These are phyloP conservation scores for Ornithoptera priamus DNA, from an alignment of 2,888 invertebrate genomes.

Conservation along the genomic window DNA sequence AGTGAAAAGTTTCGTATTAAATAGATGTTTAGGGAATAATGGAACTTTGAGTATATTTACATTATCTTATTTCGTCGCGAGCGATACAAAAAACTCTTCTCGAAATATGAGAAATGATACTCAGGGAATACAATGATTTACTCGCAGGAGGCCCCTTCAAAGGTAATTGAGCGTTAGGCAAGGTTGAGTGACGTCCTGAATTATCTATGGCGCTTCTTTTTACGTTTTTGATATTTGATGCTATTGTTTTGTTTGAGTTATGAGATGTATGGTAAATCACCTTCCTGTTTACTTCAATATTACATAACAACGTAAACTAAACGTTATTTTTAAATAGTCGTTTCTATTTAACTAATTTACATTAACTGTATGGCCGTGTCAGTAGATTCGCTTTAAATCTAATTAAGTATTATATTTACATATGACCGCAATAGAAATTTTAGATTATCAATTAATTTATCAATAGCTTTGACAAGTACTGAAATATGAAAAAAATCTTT, in stretches of 20 bases:
- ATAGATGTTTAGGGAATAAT: neutral
- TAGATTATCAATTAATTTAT: no score
- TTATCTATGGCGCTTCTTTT: constrained; percentile 23
- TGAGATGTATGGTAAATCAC: neutral
- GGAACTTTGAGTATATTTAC: constrained; percentile 14
- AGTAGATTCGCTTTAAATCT: no score
- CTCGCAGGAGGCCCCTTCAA: constrained; percentile 20
- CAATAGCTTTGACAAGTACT: no score
- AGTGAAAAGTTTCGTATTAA: neutral
- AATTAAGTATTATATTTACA: no score
- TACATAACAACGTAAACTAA: no score
- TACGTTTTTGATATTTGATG: constrained; percentile 13
- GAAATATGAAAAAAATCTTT: no score
- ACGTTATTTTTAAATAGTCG: no score
- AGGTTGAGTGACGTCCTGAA: constrained; percentile 29
- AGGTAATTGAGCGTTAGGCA: constrained; percentile 32
- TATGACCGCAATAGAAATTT: no score
- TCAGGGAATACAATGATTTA: constrained; percentile 20
- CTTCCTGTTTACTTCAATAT: no score
- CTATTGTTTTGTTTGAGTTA: constrained; percentile 10
- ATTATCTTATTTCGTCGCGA: constrained; percentile 17
- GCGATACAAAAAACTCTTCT: constrained; percentile 19
- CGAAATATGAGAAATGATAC: constrained; percentile 29
- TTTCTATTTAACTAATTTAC: no score
- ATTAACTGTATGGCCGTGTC: no score